Evolutionary conservation across 1,140 invertebrate species (phyloP).

Genomic region (Drosophila mauritiana): DNA sequence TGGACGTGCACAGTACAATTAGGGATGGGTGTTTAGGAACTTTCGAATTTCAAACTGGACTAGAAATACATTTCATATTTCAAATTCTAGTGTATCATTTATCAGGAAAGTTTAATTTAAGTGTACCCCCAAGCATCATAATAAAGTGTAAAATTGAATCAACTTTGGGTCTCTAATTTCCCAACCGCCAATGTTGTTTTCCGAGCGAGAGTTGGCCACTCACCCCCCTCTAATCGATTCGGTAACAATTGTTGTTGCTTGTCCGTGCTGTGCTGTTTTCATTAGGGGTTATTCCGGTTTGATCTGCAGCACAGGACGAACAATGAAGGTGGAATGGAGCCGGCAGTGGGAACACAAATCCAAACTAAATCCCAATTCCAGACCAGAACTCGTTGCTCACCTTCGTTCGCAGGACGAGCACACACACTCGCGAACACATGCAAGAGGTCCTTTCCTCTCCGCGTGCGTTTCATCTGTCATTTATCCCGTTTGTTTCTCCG

Average conservation of each 20-base stretch:
- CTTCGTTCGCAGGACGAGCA: constrained; percentile 40
- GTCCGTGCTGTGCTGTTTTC: constrained; percentile 57
- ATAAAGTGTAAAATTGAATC: background rate
- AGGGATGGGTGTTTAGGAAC: background rate
- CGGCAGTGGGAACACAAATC: constrained; percentile 38
- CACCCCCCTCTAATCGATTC: constrained; percentile 73
- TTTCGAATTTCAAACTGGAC: background rate
- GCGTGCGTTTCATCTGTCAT: constrained; percentile 68
- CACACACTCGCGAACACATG: background rate
- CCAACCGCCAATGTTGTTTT: constrained; percentile 3
- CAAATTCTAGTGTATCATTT: background rate
- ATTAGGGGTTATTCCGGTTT: constrained; percentile 81
- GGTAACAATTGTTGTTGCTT: constrained; percentile 70
- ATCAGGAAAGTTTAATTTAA: background rate
- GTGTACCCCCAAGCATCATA: background rate
- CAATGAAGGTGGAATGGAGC: constrained; percentile 42
- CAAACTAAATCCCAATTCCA: constrained; percentile 26
- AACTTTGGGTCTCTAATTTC: constrained; percentile 6
- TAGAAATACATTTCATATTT: too few species aligned
- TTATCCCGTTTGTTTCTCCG: constrained; percentile 54
- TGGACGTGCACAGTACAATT: constrained; percentile 17
- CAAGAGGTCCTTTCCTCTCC: constrained; percentile 29
- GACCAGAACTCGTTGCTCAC: constrained; percentile 51
- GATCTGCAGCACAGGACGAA: constrained; percentile 52
- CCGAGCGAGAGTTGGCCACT: background rate